phyloP scores from a whole-genome alignment of 2,113 vertebrate species.

The Dipodomys merriami region DNA sequence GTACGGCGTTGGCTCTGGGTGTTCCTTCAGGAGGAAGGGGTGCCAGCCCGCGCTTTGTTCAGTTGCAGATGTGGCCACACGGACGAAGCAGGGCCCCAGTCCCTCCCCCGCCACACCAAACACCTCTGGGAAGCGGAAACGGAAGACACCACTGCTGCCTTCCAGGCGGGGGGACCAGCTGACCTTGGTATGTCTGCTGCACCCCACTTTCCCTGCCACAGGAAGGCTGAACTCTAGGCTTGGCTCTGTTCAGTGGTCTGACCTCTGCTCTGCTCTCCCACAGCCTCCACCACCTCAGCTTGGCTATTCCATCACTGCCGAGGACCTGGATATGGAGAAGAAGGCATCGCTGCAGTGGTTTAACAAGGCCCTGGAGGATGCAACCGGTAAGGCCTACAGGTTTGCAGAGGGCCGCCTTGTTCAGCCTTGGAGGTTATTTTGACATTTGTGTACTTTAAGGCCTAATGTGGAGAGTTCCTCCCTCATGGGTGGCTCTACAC shows the following conservation, averaged over 20 bases:
- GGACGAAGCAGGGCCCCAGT: conserved; percentile 72
- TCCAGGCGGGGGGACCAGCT: conserved; percentile 88
- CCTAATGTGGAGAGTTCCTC: too few relatives aligned
- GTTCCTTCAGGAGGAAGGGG: background rate
- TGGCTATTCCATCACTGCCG: conserved; percentile 92
- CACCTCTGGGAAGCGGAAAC: conserved; percentile 89
- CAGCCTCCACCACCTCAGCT: conserved; percentile 94
- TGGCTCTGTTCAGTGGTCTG: background rate
- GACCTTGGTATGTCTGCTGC: conserved; percentile 87
- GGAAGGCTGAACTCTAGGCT: too few relatives aligned
- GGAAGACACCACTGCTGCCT: conserved; percentile 92
- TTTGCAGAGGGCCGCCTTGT: too few relatives aligned
- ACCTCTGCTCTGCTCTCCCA: conserved; percentile 57
- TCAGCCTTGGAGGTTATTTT: too few relatives aligned
- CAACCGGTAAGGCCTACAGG: conserved; percentile 86
- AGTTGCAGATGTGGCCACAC: conserved; percentile 72
- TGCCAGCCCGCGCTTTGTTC: background rate
- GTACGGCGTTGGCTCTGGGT: too few relatives aligned
- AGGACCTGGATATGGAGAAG: conserved; percentile 95
- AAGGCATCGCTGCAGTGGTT: conserved; percentile 90
- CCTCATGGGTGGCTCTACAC: too few relatives aligned
- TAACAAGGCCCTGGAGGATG: conserved; percentile 91
- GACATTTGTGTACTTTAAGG: too few relatives aligned
- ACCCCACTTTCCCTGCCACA: too few relatives aligned
- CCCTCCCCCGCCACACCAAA: conserved; percentile 28